These are phyloP conservation scores for Platichthys stellatus DNA, from an alignment of 2,113 vertebrate genomes.

Conservation along the genomic window DNA sequence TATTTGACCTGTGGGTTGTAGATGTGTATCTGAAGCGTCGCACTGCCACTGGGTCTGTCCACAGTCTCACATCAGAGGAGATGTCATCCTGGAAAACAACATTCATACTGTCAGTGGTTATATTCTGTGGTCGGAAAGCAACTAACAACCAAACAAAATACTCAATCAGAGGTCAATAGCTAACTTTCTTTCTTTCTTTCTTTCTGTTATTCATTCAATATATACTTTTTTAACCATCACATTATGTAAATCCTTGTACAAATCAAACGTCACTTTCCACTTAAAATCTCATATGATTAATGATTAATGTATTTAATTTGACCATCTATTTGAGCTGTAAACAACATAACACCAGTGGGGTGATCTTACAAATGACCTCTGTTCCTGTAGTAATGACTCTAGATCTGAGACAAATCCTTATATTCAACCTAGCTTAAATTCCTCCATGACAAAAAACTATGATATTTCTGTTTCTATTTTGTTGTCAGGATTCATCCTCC, in stretches of 20 bases:
- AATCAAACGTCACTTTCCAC: too few species aligned
- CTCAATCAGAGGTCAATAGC: background rate
- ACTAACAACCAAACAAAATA: background rate
- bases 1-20: conserved; percentile 80
- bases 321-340: too few species aligned
- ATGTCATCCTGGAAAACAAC: conserved; percentile 29
- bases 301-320: too few species aligned
- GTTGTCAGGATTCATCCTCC: background rate
- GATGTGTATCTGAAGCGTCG: conserved; percentile 77
- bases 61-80: conserved; percentile 12
- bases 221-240: too few species aligned
- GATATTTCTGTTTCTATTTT: too few species aligned
- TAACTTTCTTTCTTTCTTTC: background rate
- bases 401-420: background rate
- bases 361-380: too few species aligned
- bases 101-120: background rate
- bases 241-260: too few species aligned
- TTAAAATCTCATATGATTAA: too few species aligned
- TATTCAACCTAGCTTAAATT: too few species aligned
- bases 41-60: conserved; percentile 50
- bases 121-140: background rate
- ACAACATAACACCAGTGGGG: too few species aligned
- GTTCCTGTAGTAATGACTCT: too few species aligned
- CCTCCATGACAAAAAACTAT: too few species aligned
- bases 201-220: background rate